These are phyloP conservation scores for Leptinotarsa defecta DNA, from an alignment of 1,140 invertebrate genomes.

Conservation along the genomic window DNA sequence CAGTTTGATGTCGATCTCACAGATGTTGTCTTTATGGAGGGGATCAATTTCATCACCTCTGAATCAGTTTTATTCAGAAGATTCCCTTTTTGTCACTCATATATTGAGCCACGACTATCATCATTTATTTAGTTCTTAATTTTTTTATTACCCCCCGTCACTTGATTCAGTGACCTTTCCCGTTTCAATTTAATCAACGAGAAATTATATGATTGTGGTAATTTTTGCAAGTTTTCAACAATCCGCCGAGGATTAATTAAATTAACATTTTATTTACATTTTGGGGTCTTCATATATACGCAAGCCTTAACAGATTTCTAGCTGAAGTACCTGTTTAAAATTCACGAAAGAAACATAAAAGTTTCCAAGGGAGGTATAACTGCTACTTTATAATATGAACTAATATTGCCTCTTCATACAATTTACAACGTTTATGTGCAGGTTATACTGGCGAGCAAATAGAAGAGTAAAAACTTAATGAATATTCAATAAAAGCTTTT, in stretches of 20 bases:
- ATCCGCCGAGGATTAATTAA: constrained; percentile 18
- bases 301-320: constrained; percentile 13
- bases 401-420: constrained; percentile 18
- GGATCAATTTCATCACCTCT: too few species aligned
- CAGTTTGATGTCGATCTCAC: too few species aligned
- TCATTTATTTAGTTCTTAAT: too few species aligned
- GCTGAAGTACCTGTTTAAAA: constrained; percentile 19
- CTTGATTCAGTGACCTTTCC: too few species aligned
- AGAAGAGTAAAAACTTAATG: not conserved
- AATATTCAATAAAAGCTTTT: not conserved
- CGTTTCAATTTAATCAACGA: not conserved
- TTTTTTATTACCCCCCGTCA: too few species aligned
- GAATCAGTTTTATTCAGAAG: too few species aligned
- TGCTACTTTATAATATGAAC: constrained; percentile 9
- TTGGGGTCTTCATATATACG: constrained; percentile 12
- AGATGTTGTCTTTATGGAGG: too few species aligned
- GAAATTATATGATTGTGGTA: constrained; percentile 3
- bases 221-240: constrained; percentile 2
- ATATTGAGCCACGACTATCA: too few species aligned
- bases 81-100: too few species aligned
- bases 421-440: constrained; percentile 13
- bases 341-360: constrained; percentile 23
- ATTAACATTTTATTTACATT: constrained; percentile 23
- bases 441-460: not conserved
- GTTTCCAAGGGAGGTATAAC: constrained; percentile 4